Conservation (phyloP, 2,888 invertebrate genomes). For the Melieria omissa region DNA sequence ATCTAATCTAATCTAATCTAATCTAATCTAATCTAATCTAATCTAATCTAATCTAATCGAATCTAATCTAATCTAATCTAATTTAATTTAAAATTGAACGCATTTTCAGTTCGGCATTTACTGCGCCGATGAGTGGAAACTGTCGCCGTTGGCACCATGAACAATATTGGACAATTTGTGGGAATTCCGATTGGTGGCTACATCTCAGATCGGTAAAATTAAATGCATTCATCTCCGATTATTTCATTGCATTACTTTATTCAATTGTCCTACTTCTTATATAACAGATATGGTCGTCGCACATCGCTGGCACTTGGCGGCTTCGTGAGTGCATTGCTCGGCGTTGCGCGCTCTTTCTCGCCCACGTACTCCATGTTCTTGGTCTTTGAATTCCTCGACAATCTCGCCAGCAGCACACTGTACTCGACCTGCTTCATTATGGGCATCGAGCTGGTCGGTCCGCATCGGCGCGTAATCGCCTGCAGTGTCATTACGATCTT, state of each 20-base stretch:
- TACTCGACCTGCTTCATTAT: conserved; percentile 78
- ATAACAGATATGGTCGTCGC: conserved; percentile 71
- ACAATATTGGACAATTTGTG: conserved; percentile 79
- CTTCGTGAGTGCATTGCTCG: conserved; percentile 72
- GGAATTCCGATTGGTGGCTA: conserved; percentile 75
- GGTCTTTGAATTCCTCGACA: conserved; percentile 78
- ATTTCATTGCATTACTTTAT: neutral
- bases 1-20: too few species aligned
- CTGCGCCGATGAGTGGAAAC: conserved; percentile 73
- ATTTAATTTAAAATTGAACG: too few species aligned
- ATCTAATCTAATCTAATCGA: too few species aligned
- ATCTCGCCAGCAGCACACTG: conserved; percentile 75
- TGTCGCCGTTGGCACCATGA: conserved; percentile 78
- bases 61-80: too few species aligned
- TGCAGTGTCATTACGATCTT: conserved; percentile 78
- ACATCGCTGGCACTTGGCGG: conserved; percentile 70
- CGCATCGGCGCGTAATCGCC: conserved; percentile 76
- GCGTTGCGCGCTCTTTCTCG: conserved; percentile 76
- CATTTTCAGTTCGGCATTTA: conserved; percentile 57
- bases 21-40: too few species aligned
- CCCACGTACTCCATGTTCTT: conserved; percentile 77
- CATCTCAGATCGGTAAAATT: conserved; percentile 74
- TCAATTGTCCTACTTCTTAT: neutral
- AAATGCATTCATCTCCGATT: neutral
- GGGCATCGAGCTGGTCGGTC: conserved; percentile 83